Percentiles rank a stretch among this genome's conserved stretches.
phyloP scores from a whole-genome alignment of 2,113 vertebrate genomes.

The Anhinga rufa region DNA sequence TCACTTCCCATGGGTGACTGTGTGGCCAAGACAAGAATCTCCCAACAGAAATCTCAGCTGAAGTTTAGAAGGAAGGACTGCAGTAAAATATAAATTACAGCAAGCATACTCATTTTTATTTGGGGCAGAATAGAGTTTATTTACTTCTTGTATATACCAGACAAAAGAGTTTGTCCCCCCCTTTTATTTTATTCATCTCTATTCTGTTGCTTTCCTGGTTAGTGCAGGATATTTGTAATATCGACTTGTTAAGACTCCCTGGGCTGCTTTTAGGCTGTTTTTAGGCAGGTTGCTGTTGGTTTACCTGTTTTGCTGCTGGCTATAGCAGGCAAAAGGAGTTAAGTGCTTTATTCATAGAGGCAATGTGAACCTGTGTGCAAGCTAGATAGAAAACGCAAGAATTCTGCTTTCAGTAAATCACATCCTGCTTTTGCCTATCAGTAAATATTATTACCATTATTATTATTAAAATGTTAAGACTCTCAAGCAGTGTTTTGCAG shows the following conservation, averaged over 20 bases:
- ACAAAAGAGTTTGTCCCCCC: background rate
- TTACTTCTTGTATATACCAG: background rate
- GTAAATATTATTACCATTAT: background rate
- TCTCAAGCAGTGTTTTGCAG: conserved; percentile 12
- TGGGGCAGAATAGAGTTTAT: background rate
- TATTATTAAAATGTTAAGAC: conserved; percentile 12
- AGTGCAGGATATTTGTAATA: background rate
- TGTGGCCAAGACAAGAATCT: background rate
- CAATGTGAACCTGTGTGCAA: background rate
- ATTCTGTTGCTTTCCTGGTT: background rate
- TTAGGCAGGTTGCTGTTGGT: background rate
- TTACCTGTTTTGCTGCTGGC: background rate
- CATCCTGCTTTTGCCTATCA: background rate
- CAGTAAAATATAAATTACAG: background rate
- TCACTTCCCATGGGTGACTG: background rate
- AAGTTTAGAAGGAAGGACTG: background rate
- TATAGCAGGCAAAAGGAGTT: background rate
- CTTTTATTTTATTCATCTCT: background rate
- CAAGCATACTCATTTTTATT: background rate
- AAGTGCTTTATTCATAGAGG: background rate
- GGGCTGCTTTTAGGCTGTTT: background rate
- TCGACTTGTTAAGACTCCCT: background rate
- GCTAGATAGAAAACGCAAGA: background rate
- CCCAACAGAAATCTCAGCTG: background rate
- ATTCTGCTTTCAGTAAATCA: background rate